Evolutionary conservation across 2,888 invertebrate species (phyloP).

Genomic region (Megastigmus dorsalis): DNA sequence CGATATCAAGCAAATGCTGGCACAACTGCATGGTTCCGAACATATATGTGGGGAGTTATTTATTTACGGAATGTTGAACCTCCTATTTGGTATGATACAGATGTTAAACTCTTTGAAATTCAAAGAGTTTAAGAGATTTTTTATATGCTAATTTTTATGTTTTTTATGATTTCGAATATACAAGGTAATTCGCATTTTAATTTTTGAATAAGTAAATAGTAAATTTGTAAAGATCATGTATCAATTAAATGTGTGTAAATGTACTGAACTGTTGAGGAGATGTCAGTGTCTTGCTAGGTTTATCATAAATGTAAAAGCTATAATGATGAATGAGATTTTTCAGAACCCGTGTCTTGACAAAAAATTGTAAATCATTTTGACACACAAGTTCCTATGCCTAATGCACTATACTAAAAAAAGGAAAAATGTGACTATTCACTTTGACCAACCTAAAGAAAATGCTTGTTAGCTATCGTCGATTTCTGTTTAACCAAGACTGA

Average conservation of each 20-base stretch:
- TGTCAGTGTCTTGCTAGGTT: not conserved
- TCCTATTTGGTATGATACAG: slow-evolving; percentile 99
- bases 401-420: slow-evolving; percentile 11
- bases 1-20: slow-evolving; percentile 99
- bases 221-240: slow-evolving; percentile 18
- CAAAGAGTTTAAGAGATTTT: slow-evolving; percentile 85
- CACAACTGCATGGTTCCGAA: slow-evolving; percentile 99
- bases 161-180: slow-evolving; percentile 21
- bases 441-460: not conserved
- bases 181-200: slow-evolving; percentile 3
- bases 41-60: slow-evolving; percentile 99
- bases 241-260: slow-evolving; percentile 27
- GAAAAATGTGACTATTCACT: not conserved
- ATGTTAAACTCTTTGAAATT: slow-evolving; percentile 99
- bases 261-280: slow-evolving; percentile 2
- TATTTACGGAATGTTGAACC: slow-evolving; percentile 98
- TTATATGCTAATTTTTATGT: slow-evolving; percentile 20
- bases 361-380: slow-evolving; percentile 4
- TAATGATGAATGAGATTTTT: slow-evolving; percentile 21
- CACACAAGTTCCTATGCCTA: slow-evolving; percentile 4
- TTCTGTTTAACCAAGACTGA: slow-evolving; percentile 31
- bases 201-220: slow-evolving; percentile 2
- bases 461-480: not conserved
- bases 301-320: slow-evolving; percentile 18
- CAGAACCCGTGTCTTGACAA: not conserved